Conservation (phyloP, 2,888 invertebrate genomes). For the Megastigmus dorsalis region DNA sequence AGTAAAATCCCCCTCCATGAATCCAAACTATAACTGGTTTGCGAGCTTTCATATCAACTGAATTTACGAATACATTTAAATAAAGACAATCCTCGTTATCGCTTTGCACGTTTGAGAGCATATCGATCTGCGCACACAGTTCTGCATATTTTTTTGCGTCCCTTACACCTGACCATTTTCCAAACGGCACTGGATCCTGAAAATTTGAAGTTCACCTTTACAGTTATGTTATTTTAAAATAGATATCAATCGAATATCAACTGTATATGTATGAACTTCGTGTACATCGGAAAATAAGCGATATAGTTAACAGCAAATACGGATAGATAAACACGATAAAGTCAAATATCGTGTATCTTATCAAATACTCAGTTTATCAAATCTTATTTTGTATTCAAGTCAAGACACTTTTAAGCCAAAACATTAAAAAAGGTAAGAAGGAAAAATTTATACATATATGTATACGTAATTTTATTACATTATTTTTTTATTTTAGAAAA, state of each 20-base stretch:
- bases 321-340: too few species aligned
- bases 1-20: slow-evolving; percentile 51
- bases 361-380: neutral
- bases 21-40: slow-evolving; percentile 58
- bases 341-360: neutral
- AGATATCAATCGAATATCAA: neutral
- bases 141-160: slow-evolving; percentile 63
- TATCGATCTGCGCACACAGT: slow-evolving; percentile 63
- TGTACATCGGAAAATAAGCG: too few species aligned
- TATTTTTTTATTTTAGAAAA: too few species aligned
- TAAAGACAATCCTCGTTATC: slow-evolving; percentile 51
- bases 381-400: neutral
- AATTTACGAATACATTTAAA: slow-evolving; percentile 49
- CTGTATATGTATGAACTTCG: too few species aligned
- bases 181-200: slow-evolving; percentile 62
- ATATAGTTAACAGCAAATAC: too few species aligned
- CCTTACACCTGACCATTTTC: slow-evolving; percentile 65
- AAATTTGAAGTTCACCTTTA: neutral
- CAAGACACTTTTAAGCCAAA: too few species aligned
- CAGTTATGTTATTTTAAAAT: neutral
- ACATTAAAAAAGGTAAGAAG: too few species aligned
- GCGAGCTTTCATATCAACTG: neutral
- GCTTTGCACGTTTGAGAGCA: neutral
- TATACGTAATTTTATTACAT: too few species aligned
- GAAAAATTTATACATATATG: too few species aligned